Percentiles rank a stretch among this genome's conserved stretches.
Conservation (phyloP, 2,888 invertebrate genomes). For the Aspidiotus destructor region DNA sequence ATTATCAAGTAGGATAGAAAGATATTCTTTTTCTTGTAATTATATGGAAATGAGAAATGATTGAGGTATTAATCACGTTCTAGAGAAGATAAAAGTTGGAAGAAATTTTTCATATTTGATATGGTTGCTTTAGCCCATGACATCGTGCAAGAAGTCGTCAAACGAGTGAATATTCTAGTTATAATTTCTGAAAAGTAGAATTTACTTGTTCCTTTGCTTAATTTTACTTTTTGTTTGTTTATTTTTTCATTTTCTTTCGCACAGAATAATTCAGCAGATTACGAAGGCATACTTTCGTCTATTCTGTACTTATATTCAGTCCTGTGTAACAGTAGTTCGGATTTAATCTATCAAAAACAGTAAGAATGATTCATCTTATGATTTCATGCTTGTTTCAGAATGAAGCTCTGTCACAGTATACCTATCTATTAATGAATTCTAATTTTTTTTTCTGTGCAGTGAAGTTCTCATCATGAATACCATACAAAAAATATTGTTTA, state of each 20-base stretch:
- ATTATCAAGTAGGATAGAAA: too few species aligned
- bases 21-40: too few species aligned
- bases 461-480: not conserved
- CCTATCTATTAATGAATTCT: not conserved
- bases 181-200: not conserved
- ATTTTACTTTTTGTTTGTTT: not conserved
- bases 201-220: not conserved
- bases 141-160: slow-evolving; percentile 12
- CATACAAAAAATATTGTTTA: slow-evolving; percentile 13
- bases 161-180: slow-evolving; percentile 6
- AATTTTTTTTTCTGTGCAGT: slow-evolving; percentile 3
- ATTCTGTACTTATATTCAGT: slow-evolving; percentile 13
- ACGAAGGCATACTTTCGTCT: slow-evolving; percentile 19
- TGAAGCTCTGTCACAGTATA: not conserved
- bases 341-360: slow-evolving; percentile 8
- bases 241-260: not conserved
- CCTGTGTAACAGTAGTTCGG: slow-evolving; percentile 8
- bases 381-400: not conserved
- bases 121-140: slow-evolving; percentile 5
- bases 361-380: slow-evolving; percentile 2
- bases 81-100: too few species aligned
- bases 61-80: too few species aligned
- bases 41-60: too few species aligned
- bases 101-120: not conserved
- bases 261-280: slow-evolving; percentile 8